These are phyloP conservation scores for Pholis gunnellus DNA, from an alignment of 2,113 vertebrate genomes.

Conservation along the genomic window DNA sequence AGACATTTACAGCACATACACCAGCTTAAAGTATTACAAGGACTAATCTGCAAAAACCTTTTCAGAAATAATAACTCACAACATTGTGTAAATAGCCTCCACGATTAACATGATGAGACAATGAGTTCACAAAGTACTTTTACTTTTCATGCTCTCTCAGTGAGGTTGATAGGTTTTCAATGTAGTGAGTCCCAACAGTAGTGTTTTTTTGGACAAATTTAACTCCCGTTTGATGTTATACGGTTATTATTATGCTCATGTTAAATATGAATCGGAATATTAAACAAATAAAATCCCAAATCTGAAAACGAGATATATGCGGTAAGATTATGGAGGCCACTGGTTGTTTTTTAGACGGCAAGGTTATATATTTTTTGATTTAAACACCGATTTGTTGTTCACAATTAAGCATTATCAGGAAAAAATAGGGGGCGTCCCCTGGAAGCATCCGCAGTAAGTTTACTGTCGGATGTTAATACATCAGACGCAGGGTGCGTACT, in stretches of 20 bases:
- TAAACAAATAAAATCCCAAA: neutral
- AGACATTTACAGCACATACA: neutral
- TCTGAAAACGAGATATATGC: neutral
- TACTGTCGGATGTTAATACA: neutral
- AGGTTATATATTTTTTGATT: neutral
- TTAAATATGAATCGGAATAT: neutral
- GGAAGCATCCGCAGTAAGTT: neutral
- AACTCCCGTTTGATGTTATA: neutral
- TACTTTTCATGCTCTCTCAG: neutral
- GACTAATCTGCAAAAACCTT: neutral
- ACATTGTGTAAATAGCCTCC: neutral
- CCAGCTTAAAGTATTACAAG: neutral
- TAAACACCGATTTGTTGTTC: neutral
- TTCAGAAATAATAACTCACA: neutral
- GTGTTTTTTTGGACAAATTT: no score
- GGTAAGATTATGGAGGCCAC: neutral
- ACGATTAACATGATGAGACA: slow-evolving; percentile 1
- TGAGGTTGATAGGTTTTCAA: neutral
- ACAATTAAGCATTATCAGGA: neutral
- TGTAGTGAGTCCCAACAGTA: neutral
- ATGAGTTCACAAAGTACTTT: slow-evolving; percentile 3
- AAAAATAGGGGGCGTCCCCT: neutral
- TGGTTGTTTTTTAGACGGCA: no score
- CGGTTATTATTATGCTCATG: neutral
- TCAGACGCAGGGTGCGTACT: neutral